Conservation (phyloP, 2,797 vertebrate genomes). For the Sebastes dallii region DNA sequence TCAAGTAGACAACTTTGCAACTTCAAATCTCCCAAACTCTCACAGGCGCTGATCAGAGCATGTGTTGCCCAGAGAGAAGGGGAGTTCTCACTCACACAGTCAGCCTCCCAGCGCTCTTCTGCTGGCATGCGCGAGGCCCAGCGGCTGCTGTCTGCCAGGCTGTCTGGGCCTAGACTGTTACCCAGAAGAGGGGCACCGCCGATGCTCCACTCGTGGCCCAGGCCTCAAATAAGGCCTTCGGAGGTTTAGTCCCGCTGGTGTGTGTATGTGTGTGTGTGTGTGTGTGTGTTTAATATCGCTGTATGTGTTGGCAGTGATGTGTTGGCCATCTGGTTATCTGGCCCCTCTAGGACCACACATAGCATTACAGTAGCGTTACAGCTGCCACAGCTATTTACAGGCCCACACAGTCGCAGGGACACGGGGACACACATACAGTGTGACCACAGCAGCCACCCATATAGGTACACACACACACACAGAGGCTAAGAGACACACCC, state of each 20-base stretch:
- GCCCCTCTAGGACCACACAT: constrained; percentile 74
- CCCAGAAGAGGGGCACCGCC: constrained; percentile 65
- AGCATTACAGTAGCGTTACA: constrained; percentile 56
- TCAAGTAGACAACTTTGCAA: constrained; percentile 66
- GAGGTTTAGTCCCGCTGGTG: constrained; percentile 65
- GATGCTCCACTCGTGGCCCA: constrained; percentile 60
- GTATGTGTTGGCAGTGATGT: constrained; percentile 65
- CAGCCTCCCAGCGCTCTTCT: constrained; percentile 60
- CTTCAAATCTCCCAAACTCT: constrained; percentile 68
- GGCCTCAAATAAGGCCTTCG: constrained; percentile 66
- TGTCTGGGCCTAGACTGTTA: constrained; percentile 68
- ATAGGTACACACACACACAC: not conserved
- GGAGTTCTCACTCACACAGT: constrained; percentile 36
- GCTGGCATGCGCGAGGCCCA: constrained; percentile 64
- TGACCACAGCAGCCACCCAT: constrained; percentile 32
- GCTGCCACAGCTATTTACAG: constrained; percentile 76
- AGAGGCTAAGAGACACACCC: not conserved
- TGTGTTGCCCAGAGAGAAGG: constrained; percentile 64
- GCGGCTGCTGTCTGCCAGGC: constrained; percentile 63
- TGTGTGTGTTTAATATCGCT: constrained; percentile 58
- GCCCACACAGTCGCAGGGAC: constrained; percentile 55
- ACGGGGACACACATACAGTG: constrained; percentile 36
- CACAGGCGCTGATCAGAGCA: constrained; percentile 62
- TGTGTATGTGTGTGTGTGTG: constrained; percentile 26
- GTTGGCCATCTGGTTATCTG: constrained; percentile 79